These are phyloP conservation scores for Nothura maculosa DNA, from an alignment of 2,797 vertebrate genomes.

Conservation along the genomic window DNA sequence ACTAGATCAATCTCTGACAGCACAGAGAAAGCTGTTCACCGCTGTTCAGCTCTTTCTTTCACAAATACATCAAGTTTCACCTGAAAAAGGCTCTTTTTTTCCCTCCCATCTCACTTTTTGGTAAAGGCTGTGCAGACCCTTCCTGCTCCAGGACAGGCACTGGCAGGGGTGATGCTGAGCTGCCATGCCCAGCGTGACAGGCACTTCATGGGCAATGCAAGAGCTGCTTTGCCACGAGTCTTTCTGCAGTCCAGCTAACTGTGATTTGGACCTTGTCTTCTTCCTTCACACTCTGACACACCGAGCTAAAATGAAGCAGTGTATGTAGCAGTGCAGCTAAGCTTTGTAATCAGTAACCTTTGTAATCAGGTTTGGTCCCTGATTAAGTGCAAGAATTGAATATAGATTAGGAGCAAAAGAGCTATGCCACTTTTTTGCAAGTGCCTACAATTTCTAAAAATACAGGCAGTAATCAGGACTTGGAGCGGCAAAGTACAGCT, in stretches of 20 bases:
- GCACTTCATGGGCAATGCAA: neutral
- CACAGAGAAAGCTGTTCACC: neutral
- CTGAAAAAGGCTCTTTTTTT: neutral
- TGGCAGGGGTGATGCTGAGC: neutral
- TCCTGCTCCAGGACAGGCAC: neutral
- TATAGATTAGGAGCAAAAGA: neutral
- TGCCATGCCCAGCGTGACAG: neutral
- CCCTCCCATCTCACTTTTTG: neutral
- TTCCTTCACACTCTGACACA: neutral
- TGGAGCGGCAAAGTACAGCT: neutral
- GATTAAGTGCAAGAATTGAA: neutral
- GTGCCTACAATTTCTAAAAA: neutral
- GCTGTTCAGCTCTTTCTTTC: neutral
- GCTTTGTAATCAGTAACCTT: neutral
- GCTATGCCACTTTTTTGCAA: neutral
- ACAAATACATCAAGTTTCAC: neutral
- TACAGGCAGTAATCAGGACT: neutral
- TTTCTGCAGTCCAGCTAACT: neutral
- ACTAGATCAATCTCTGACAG: neutral
- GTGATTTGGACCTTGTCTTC: neutral
- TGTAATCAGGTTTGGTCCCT: neutral
- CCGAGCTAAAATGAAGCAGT: rapidly evolving
- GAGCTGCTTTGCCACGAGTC: neutral
- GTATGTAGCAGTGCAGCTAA: neutral
- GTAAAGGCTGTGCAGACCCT: neutral